These are phyloP conservation scores for Acanthosepion lycidas DNA, from an alignment of 2,888 invertebrate species.

Conservation along the genomic window DNA sequence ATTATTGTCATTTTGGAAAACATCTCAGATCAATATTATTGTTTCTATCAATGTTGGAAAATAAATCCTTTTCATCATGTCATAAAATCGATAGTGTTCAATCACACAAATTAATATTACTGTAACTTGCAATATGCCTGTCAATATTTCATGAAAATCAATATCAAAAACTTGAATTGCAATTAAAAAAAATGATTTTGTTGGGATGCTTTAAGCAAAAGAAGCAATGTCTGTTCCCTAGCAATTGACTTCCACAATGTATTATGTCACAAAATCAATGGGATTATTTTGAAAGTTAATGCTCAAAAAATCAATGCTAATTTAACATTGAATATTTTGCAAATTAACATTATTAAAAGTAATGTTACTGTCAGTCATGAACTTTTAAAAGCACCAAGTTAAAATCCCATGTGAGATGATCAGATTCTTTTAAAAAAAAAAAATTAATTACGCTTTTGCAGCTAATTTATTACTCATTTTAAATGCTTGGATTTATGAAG, in stretches of 20 bases:
- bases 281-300: not conserved
- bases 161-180: not conserved
- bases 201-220: not conserved
- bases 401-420: too few species aligned
- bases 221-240: not conserved
- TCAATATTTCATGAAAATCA: slow-evolving; percentile 33
- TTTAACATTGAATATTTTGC: not conserved
- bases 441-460: too few species aligned
- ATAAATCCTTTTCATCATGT: slow-evolving; percentile 20
- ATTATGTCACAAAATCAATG: slow-evolving; percentile 11
- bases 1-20: not conserved
- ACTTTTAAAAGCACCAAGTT: too few species aligned
- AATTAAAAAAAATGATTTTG: not conserved
- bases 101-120: not conserved
- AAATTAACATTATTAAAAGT: not conserved
- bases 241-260: not conserved
- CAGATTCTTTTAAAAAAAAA: too few species aligned
- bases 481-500: too few species aligned
- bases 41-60: not conserved
- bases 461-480: too few species aligned
- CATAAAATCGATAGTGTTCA: not conserved
- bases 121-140: not conserved
- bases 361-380: not conserved
- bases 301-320: not conserved
- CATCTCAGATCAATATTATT: too few species aligned